A percentile compares a stretch with the other conserved stretches of the same genome.
Conservation (phyloP, 2,888 invertebrate genomes). For the Agriotes lineatus region DNA sequence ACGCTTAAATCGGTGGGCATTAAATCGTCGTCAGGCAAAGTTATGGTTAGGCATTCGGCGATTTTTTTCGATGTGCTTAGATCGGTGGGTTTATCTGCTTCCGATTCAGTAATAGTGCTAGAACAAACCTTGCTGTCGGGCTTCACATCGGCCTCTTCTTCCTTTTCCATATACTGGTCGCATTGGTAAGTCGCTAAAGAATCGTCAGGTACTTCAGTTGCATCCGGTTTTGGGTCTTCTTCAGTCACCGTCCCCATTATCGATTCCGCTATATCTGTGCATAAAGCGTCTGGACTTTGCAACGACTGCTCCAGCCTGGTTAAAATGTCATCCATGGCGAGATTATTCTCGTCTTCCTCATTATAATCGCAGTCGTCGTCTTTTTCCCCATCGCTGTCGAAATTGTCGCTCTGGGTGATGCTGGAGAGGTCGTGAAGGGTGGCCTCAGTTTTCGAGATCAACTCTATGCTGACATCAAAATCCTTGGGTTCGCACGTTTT, state of each 20-base stretch:
- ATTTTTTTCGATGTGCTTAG: constrained; percentile 52
- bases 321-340: constrained; percentile 72
- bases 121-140: neutral
- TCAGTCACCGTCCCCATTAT: neutral
- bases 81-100: constrained; percentile 58
- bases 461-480: constrained; percentile 35
- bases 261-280: constrained; percentile 12
- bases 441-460: constrained; percentile 11
- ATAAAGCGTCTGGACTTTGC: constrained; percentile 60
- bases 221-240: neutral
- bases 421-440: neutral
- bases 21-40: constrained; percentile 62
- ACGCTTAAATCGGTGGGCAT: constrained; percentile 72
- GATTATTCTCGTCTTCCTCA: constrained; percentile 64
- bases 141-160: constrained; percentile 49
- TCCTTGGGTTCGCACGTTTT: constrained; percentile 22
- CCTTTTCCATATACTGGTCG: constrained; percentile 32
- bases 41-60: constrained; percentile 32
- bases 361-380: constrained; percentile 64
- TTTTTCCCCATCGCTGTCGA: constrained; percentile 51
- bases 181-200: neutral
- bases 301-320: constrained; percentile 75
- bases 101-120: too few species aligned
- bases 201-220: constrained; percentile 2
- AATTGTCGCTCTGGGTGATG: constrained; percentile 29